Percentiles rank a stretch among this genome's conserved stretches.
phyloP scores from a whole-genome alignment of 2,797 vertebrate genomes.

The Linurgus olivaceus region DNA sequence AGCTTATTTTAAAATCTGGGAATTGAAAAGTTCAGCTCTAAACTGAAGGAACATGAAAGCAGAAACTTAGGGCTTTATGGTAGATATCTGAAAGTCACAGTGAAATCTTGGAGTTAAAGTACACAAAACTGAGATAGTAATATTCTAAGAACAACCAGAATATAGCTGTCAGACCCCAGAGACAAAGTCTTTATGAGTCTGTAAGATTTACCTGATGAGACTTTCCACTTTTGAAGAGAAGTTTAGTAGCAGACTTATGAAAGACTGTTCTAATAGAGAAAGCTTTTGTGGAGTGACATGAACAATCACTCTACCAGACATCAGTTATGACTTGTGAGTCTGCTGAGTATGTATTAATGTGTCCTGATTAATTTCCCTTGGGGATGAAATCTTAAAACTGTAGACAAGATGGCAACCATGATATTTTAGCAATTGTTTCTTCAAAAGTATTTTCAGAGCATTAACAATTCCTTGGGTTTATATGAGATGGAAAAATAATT shows the following conservation, averaged over 20 bases:
- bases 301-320: neutral
- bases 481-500: neutral
- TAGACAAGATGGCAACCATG: neutral
- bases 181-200: conserved; percentile 23
- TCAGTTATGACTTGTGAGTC: conserved; percentile 26
- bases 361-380: conserved; percentile 34
- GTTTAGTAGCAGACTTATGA: conserved; percentile 5
- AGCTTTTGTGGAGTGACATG: neutral
- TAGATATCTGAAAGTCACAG: conserved; percentile 3
- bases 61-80: neutral
- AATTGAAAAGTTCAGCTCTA: conserved; percentile 35
- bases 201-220: conserved; percentile 14
- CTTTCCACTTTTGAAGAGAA: conserved; percentile 5
- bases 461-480: neutral
- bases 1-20: conserved; percentile 49
- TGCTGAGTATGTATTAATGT: conserved; percentile 26
- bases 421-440: conserved; percentile 22
- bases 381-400: conserved; percentile 33
- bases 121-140: neutral
- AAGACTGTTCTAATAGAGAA: conserved; percentile 9
- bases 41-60: conserved; percentile 16
- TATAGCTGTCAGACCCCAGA: neutral
- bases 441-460: neutral
- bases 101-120: conserved; percentile 14
- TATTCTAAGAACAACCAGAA: conserved; percentile 21